These are phyloP conservation scores for Glyptemys insculpta DNA, from an alignment of 2,797 vertebrate species.

Conservation along the genomic window DNA sequence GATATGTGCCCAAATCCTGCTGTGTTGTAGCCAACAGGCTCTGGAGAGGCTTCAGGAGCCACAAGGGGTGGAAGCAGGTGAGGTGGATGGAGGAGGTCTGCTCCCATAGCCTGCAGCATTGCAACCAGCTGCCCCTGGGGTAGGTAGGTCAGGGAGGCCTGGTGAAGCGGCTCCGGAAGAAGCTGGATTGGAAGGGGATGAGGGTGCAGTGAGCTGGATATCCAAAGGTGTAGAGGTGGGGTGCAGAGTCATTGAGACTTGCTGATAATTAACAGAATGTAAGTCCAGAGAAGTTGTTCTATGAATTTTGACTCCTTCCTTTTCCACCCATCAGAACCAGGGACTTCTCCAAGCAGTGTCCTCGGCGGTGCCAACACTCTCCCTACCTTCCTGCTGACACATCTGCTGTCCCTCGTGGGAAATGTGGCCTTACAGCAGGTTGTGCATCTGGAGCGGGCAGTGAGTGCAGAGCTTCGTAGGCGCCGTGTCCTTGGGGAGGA, in stretches of 20 bases:
- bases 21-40: constrained; percentile 86
- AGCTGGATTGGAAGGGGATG: neutral
- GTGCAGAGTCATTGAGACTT: neutral
- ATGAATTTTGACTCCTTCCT: constrained; percentile 1
- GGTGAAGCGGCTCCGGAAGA: neutral
- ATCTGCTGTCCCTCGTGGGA: constrained; percentile 92
- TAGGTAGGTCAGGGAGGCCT: constrained; percentile 12
- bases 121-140: neutral
- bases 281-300: neutral
- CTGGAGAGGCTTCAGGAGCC: constrained; percentile 83
- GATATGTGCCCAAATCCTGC: constrained; percentile 89
- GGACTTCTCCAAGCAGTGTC: neutral
- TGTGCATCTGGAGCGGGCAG: constrained; percentile 90
- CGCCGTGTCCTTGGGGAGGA: constrained; percentile 90
- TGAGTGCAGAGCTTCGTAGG: constrained; percentile 92
- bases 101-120: neutral
- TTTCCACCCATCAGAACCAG: constrained; percentile 78
- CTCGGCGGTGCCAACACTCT: constrained; percentile 61
- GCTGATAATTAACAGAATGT: neutral
- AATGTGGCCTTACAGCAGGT: constrained; percentile 94
- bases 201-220: fast-evolving
- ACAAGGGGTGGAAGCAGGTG: constrained; percentile 57
- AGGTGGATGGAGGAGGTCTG: constrained; percentile 34
- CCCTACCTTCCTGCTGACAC: constrained; percentile 81
- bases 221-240: neutral